Base-by-base conservation (phyloP, 1,140 invertebrate species). In the Diuraphis noxia region DNA sequence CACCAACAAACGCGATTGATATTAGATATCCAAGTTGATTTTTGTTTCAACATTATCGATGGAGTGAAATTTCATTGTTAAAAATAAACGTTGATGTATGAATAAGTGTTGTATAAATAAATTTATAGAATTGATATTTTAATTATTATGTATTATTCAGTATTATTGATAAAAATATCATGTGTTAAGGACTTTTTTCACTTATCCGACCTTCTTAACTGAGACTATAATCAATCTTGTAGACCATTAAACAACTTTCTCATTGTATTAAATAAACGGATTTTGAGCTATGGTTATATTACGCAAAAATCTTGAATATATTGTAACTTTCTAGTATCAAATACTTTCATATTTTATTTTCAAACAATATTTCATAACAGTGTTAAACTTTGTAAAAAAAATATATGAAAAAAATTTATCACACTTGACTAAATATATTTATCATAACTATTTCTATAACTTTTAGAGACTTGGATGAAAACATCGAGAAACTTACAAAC, bases 401-500 rank as follows among this genome's bases (percentile, higher is more conserved):
- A 72, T 72, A 0, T 72, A n/a, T n/a, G 1, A 5, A 63, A 63
- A n/a, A 72, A 34, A 72, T n/a, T n/a, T n/a, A 63, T 63, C 25
- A n/a, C 30, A n/a, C 30, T 72, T n/a, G 6, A n/a, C 13, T 34
- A 72, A 72, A 72, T n/a, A 72, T 17, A 72, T 72, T 72, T 72
- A n/a, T 38, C 2, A 79, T 38, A 79, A 79, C 8, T 38, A 81
- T 88, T 40, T 63, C 25, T 63, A 63, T 88, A 72, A 72, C 52
- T 46, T 79, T 79, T 90, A 90, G 88, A 43, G 3, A 23, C 0
- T 34, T 90, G n/a, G 25, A 90, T 52, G 41, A 79, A 90, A 36
- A 46, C 77, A 79, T 79, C 41, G n/a, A 90, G 10, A 21, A 90
- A 90, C 38, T 90, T 43, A 36, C 43, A 90, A 79, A 43, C n/a